Evolutionary conservation across 2,888 invertebrate species (phyloP), one percentile per base, ranked within the genome.

Genomic region (Coecobrya sp.): DNA sequence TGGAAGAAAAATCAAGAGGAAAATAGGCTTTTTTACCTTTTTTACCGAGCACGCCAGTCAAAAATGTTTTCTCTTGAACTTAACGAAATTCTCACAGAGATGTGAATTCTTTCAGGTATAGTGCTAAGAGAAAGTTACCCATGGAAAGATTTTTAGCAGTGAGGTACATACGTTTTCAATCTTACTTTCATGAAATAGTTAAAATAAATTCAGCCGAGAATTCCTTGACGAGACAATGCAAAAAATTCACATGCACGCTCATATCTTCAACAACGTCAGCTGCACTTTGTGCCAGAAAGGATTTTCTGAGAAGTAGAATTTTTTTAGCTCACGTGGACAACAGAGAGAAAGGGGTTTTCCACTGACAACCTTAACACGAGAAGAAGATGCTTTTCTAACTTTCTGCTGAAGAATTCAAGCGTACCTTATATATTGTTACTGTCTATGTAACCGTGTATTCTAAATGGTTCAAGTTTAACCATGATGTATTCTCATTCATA

Each of bases 221-320:
- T 73, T 42, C 13, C 16, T 73, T 73, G 73, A 73, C 45, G 73
- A 73, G 45, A 73, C 45, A 45, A 42, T 73, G 73, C 45, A 45
- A 30, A 70, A 70, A 70, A 70, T 13, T 13, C 27, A 36, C 70
- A 70, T 70, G 30, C 70, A 1, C n/a, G 36, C 36, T n/a, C 70
- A 70, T 70, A 70, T 70, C 30, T 73, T 42, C 8, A n/a, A 10
- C 7, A 19, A 70, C 45, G 42, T 73, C 45, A 73, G 73, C 73
- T 73, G 73, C 73, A 73, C 73, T n/a, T 65, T 73, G 73, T 73
- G 45, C 73, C 73, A 73, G 73, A 73, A 45, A 45, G 73, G 22
- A 45, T 22, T 73, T 73, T 73, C 10, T 65, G 0, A 16, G 3
- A 7, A 4, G 36, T 3, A 7, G 11, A 22, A 73, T 13, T 11